Base-by-base conservation (phyloP, 2,888 invertebrate species). In the Cerceris ruficornis region DNA sequence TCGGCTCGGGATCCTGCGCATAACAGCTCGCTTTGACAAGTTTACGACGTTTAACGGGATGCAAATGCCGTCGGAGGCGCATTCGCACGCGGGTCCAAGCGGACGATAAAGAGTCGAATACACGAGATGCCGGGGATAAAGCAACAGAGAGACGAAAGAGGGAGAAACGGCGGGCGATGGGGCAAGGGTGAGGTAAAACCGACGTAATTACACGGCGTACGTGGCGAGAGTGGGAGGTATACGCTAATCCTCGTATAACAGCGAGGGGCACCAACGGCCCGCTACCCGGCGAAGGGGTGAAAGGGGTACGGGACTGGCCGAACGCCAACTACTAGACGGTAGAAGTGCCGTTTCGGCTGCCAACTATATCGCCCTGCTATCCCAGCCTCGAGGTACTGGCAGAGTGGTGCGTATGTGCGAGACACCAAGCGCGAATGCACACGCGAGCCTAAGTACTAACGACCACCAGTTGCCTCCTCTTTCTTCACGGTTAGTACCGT, bases 1-100 rank as follows among this genome's bases (percentile, higher is more conserved):
- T 42, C 54, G 60, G 62, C 60, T 67, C 55, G 70, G 74, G 72
- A 72, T 75, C 57, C 77, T 57, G 77, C 66, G 74, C 75, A 77
- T 78, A 82, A 69, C 79, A 71, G 74, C 69, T 28, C 70, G 66
- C 77, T 81, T 79, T 79, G 87, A 83, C 83, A 86, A 87, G 81
- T 89, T 88, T 88, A 89, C 88, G 87, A 84, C 80, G 75, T 82
- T 83, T 83, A 86, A 88, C 87, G 83, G 84, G 86, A 82, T 85
- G 81, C 83, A 81, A 85, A 86, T 82, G 81, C 79, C 57, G 71
- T 69, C 50, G 17, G 68, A 68, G 70, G 66, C 61, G 61, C 67
- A 72, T 80, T 76, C 77, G 73, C 77, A 75, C 82, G 83, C 75
- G 60, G 73, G 75, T 69, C 78, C 81, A 66, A 70, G 46, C 41